Base-by-base conservation (phyloP, 2,888 invertebrate genomes). In the Dryadula phaetusa region DNA sequence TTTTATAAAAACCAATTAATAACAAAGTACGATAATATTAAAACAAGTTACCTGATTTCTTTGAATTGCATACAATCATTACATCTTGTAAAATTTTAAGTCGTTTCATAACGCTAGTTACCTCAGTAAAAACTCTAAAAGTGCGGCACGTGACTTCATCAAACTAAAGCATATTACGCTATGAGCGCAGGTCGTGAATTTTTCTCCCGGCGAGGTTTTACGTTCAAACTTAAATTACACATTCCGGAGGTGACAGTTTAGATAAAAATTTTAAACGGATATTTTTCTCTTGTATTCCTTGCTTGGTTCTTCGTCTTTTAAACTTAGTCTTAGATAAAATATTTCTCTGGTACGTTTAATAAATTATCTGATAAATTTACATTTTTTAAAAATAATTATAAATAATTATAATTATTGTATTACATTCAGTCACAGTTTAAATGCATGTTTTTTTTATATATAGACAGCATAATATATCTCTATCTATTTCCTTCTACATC, bases 161-260 rank as follows among this genome's bases (percentile, higher is more conserved):
- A 84, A 82, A 82, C 76, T 81, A 75, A 81, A 85, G 84, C 85
- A 83, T 82, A 82, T 80, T 79, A 77, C 78, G 77, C 73, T 77
- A 75, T 77, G 75, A 75, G 78, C 74, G 76, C 73, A 73, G 73
- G 77, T 80, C 80, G 77, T 85, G 84, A 86, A 85, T 85, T 85
- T 86, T 85, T 85, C 82, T 83, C 81, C 77, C 73, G 74, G 75
- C 79, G 79, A 80, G 80, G 81, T 84, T 87, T 88, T 86, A 88
- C 82, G 86, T 83, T 78, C 82, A 84, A 88, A 88, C 87, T 88
- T 87, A 86, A 86, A 88, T 87, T 86, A 84, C 83, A 82, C 83
- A 84, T 81, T 82, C 83, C 77, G 69, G 76, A 78, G 82, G 80
- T 82, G 83, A 80, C 79, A 80, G 81, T 83, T 82, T 81, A 79